phyloP scores from a whole-genome alignment of 2,797 vertebrate genomes.

The Epinephelus awoara region DNA sequence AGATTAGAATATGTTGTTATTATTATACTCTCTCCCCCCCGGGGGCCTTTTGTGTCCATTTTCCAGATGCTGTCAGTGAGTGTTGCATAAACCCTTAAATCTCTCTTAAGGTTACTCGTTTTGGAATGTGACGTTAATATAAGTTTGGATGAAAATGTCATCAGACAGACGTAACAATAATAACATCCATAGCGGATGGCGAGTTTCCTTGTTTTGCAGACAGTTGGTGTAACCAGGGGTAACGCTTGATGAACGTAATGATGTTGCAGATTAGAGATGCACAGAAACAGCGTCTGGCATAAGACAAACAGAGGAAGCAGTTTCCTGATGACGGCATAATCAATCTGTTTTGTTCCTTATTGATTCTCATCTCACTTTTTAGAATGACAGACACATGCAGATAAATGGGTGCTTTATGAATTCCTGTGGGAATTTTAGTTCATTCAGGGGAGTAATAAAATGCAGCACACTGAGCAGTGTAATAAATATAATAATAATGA shows the following conservation, averaged over 20 bases:
- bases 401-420: background rate
- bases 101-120: slow-evolving; percentile 10
- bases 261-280: background rate
- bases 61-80: slow-evolving; percentile 39
- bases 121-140: background rate
- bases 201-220: slow-evolving; percentile 31
- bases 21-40: slow-evolving; percentile 31
- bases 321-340: slow-evolving; percentile 17
- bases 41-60: slow-evolving; percentile 30
- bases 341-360: slow-evolving; percentile 1
- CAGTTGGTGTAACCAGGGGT: background rate
- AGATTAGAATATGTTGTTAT: slow-evolving; percentile 60
- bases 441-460: background rate
- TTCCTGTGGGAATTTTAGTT: background rate
- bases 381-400: background rate
- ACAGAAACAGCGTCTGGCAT: background rate
- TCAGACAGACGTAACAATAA: slow-evolving; percentile 1
- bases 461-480: background rate
- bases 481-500: background rate
- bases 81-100: slow-evolving; percentile 39
- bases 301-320: slow-evolving; percentile 13
- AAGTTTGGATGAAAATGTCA: slow-evolving; percentile 2
- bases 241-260: slow-evolving; percentile 9
- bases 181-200: slow-evolving; percentile 20
- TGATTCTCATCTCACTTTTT: slow-evolving; percentile 13